Conservation (phyloP, 92 coral and sea anemone species). For the Epizoanthus stellaris region DNA sequence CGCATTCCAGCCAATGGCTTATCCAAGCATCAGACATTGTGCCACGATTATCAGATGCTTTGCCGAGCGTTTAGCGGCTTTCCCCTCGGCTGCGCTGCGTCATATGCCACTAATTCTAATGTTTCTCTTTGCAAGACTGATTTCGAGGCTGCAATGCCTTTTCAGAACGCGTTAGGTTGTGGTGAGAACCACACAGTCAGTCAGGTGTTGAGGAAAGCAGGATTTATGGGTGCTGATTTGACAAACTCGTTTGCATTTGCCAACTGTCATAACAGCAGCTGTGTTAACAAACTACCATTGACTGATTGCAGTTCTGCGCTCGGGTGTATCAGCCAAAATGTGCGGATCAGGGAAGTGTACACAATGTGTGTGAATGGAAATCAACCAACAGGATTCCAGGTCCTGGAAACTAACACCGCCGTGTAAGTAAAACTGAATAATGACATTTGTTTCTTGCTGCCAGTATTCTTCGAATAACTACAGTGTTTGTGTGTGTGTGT, state of each 20-base stretch:
- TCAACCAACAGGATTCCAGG: slow-evolving; percentile 58
- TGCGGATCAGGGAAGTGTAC: slow-evolving; percentile 51
- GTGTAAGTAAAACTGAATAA: background rate
- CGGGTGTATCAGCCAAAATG: slow-evolving; percentile 46
- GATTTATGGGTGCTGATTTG: slow-evolving; percentile 25
- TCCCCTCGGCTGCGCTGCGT: slow-evolving; percentile 55
- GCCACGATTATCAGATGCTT: slow-evolving; percentile 59
- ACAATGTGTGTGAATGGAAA: slow-evolving; percentile 55
- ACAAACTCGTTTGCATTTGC: slow-evolving; percentile 56
- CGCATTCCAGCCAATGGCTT: slow-evolving; percentile 54
- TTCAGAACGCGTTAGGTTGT: slow-evolving; percentile 43
- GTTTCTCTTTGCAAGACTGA: slow-evolving; percentile 29
- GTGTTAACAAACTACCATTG: slow-evolving; percentile 30
- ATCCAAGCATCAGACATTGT: slow-evolving; percentile 55
- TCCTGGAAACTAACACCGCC: slow-evolving; percentile 26
- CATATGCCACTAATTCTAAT: slow-evolving; percentile 18
- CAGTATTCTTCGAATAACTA: too few relatives aligned
- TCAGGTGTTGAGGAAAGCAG: slow-evolving; percentile 35
- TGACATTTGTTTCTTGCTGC: too few relatives aligned
- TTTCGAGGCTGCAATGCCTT: slow-evolving; percentile 54
- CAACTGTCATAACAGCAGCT: slow-evolving; percentile 33
- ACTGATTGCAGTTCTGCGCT: slow-evolving; percentile 49
- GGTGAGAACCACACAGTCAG: slow-evolving; percentile 3
- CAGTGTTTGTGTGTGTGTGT: too few relatives aligned
- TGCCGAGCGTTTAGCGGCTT: slow-evolving; percentile 54